These are phyloP conservation scores for Semotilus atromaculatus DNA, from an alignment of 2,797 vertebrate genomes.

Conservation along the genomic window DNA sequence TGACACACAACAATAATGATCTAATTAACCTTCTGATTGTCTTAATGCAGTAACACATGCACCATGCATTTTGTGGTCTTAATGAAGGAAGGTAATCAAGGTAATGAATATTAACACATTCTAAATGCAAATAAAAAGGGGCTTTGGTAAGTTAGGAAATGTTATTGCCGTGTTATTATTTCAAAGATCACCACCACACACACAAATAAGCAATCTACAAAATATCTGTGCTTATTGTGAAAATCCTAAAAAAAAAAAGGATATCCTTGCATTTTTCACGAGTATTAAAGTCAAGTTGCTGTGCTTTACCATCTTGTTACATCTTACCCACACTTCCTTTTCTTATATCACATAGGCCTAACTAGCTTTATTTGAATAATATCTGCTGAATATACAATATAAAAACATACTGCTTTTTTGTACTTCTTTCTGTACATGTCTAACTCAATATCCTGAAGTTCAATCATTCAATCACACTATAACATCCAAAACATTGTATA, in stretches of 20 bases:
- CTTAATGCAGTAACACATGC: neutral
- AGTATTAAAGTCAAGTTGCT: neutral
- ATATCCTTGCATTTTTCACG: neutral
- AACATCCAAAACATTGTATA: neutral
- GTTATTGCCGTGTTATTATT: too few species aligned
- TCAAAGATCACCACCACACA: too few species aligned
- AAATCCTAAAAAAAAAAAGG: too few species aligned
- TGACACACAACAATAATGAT: neutral
- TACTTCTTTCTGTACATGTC: neutral
- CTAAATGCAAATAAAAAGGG: neutral
- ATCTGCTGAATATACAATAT: neutral
- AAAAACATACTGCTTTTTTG: neutral
- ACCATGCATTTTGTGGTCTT: neutral
- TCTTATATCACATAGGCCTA: neutral
- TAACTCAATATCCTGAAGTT: neutral
- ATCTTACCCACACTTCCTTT: neutral
- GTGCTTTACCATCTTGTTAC: neutral
- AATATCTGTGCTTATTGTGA: too few species aligned
- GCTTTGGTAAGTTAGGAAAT: too few species aligned
- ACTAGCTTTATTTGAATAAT: neutral
- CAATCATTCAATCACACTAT: neutral
- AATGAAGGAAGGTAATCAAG: neutral
- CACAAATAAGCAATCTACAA: too few species aligned
- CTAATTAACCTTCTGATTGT: constrained; percentile 1
- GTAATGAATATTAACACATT: neutral